phyloP scores from a whole-genome alignment of 2,797 vertebrate genomes.

The Onychomys leucogaster region DNA sequence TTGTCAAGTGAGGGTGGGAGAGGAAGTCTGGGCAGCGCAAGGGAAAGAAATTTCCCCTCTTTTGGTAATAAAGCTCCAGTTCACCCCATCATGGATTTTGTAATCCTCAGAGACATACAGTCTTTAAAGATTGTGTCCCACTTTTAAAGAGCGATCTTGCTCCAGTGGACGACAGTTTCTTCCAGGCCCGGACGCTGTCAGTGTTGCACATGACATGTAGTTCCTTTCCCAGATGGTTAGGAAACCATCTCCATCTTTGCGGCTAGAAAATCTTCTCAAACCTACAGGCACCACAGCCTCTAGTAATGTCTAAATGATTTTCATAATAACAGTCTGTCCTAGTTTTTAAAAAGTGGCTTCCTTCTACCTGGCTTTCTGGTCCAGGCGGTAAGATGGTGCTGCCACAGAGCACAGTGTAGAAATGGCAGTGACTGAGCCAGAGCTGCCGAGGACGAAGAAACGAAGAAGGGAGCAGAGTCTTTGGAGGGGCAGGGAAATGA shows the following conservation, averaged over 20 bases:
- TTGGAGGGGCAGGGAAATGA: constrained; percentile 98
- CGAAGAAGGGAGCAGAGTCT: constrained; percentile 93
- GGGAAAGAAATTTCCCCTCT: background rate
- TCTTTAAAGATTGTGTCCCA: background rate
- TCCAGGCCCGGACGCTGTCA: background rate
- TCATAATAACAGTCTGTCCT: constrained; percentile 10
- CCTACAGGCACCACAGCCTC: background rate
- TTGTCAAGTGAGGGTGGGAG: background rate
- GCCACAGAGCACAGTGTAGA: constrained; percentile 91
- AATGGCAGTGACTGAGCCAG: constrained; percentile 93
- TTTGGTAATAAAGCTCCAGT: background rate
- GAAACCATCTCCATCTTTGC: background rate
- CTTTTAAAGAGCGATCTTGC: background rate
- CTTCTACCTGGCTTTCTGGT: constrained; percentile 71
- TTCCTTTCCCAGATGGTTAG: background rate
- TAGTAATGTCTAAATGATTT: background rate
- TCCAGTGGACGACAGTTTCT: background rate
- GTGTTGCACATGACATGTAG: background rate
- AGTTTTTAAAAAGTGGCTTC: constrained; percentile 12
- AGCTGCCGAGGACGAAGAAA: constrained; percentile 80
- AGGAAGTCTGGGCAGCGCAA: background rate
- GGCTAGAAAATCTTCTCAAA: background rate
- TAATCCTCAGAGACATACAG: background rate
- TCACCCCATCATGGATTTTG: background rate
- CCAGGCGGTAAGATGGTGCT: constrained; percentile 94